These are phyloP conservation scores for Periphyllus acericola DNA, from an alignment of 2,888 invertebrate species.

Conservation along the genomic window DNA sequence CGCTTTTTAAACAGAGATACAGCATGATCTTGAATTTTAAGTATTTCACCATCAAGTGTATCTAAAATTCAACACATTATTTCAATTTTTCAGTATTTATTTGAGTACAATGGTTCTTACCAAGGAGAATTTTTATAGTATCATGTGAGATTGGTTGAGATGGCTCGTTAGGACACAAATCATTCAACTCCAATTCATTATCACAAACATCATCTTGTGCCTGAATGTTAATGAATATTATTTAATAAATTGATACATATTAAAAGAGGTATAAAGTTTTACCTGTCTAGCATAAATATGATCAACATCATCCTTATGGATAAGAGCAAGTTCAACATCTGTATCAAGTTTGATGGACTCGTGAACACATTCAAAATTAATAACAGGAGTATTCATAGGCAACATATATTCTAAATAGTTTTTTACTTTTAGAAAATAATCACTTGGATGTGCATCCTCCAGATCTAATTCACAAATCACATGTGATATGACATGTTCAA, in stretches of 20 bases:
- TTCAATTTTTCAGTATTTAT: neutral
- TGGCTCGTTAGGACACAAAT: conserved; percentile 81
- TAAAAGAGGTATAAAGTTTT: neutral
- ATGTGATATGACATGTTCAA: conserved; percentile 86
- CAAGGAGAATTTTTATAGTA: conserved; percentile 84
- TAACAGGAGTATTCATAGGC: conserved; percentile 82
- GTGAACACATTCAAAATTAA: conserved; percentile 93
- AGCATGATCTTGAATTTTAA: conserved; percentile 77
- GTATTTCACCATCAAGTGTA: conserved; percentile 84
- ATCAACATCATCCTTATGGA: conserved; percentile 29
- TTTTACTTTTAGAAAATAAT: conserved; percentile 81
- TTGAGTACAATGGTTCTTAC: conserved; percentile 68
- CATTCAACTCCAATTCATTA: conserved; percentile 79
- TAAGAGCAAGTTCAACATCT: conserved; percentile 76
- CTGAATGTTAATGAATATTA: conserved; percentile 66
- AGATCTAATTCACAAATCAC: conserved; percentile 84
- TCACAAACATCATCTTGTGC: conserved; percentile 83
- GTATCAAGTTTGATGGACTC: conserved; percentile 92
- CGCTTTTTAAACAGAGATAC: conserved; percentile 68
- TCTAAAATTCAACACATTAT: conserved; percentile 69
- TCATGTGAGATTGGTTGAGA: conserved; percentile 82
- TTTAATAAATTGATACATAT: conserved; percentile 36
- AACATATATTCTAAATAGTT: conserved; percentile 87
- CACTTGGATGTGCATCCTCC: conserved; percentile 72
- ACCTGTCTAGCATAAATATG: conserved; percentile 56